Base-by-base conservation (phyloP, 1,140 invertebrate genomes). In the Drosophila erecta region DNA sequence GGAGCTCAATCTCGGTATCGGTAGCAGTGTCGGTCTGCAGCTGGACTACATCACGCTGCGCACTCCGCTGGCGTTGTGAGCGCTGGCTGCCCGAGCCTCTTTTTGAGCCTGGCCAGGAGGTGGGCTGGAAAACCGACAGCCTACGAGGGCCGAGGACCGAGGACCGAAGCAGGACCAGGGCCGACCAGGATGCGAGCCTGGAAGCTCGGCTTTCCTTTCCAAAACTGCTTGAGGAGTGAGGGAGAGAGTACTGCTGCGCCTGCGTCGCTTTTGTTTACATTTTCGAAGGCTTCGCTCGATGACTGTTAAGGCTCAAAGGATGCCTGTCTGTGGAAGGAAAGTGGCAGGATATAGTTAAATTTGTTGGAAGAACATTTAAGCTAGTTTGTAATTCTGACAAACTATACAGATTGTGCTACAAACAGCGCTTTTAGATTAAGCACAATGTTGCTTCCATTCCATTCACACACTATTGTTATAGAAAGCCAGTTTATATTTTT, bases 231-330 rank as follows among this genome's bases (percentile, higher is more conserved):
- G 27, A 27, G 64, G 67, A 76, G 74, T 75, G 64, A 57, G 73
- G 51, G 69, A 73, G 53, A 67, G 46, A 78, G 38, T 57, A 76
- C 51, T 84, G 80, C 61, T 86, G 83, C 83, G 83, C 83, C 62
- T 89, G 83, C 83, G 83, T 81, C 74, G 60, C 71, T 76, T 83
- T 87, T 87, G 83, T 87, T 87, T 87, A 87, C 83, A 87, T 87
- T 89, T 87, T 87, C 67, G 66, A 83, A 70, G 53, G 54, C 60
- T 74, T 75, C 47, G 50, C 17, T 76, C 15, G 46, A 61, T 65
- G 60, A 54, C 61, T 71, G 41, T 46, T 57, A 71, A 60, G 54
- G 65, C 53, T 76, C 41, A 72, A 72, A 87, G 43, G 51, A 57
- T 70, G 65, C 20, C 67, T 47, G 65, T 37, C 81, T 86, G 83